Evolutionary conservation across 2,888 invertebrate genomes (phyloP).

Genomic region (Trissolcus japonicus): DNA sequence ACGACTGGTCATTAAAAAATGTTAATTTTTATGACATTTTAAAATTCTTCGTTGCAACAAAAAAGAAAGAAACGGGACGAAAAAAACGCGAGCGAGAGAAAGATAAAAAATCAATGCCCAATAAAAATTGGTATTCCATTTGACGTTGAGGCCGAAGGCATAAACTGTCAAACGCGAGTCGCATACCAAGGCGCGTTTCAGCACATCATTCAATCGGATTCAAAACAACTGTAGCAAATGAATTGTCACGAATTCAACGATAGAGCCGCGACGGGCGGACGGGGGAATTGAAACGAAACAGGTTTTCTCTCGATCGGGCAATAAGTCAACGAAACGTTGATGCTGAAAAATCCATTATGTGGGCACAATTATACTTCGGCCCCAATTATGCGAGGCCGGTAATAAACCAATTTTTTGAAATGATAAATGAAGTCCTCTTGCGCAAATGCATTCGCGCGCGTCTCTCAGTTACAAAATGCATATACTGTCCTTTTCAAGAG

Average conservation of each 20-base stretch:
- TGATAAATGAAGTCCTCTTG: constrained; percentile 26
- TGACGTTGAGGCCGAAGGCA: constrained; percentile 18
- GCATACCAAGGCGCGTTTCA: constrained; percentile 20
- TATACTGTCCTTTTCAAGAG: not conserved
- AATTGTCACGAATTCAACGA: not conserved
- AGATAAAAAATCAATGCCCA: constrained; percentile 11
- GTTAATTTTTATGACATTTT: too few species aligned
- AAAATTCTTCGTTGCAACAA: not conserved
- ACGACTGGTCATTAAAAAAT: too few species aligned
- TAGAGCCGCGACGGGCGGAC: not conserved
- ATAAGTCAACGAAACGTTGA: constrained; percentile 13
- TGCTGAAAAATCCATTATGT: constrained; percentile 11
- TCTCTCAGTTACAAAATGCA: constrained; percentile 12
- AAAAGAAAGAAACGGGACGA: constrained; percentile 1
- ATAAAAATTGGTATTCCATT: constrained; percentile 26
- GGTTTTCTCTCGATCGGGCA: not conserved
- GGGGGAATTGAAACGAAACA: not conserved
- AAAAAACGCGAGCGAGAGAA: too few species aligned
- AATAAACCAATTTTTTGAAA: constrained; percentile 10
- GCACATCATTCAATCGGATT: not conserved
- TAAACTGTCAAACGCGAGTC: constrained; percentile 18
- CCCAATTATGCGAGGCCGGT: constrained; percentile 13
- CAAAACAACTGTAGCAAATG: constrained; percentile 2
- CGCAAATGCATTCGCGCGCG: constrained; percentile 5
- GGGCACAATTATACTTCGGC: not conserved